phyloP scores from a whole-genome alignment of 2,113 vertebrate species.

The Seriola aureovittata region DNA sequence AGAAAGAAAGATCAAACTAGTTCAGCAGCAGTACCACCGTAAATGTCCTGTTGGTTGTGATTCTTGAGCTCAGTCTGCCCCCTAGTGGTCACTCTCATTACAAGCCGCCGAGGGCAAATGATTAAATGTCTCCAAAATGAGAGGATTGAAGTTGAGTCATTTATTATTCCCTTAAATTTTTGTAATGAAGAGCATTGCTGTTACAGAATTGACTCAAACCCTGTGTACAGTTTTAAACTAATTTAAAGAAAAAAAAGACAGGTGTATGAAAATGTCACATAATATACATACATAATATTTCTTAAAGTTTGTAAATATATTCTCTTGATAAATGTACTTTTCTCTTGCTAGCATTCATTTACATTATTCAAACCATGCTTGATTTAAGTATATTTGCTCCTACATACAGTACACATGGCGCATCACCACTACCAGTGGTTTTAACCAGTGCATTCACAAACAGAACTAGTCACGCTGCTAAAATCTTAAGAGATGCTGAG shows the following conservation, averaged over 20 bases:
- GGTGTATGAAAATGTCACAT: neutral
- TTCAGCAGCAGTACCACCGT: neutral
- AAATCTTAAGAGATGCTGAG: neutral
- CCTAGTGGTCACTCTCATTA: slow-evolving; percentile 51
- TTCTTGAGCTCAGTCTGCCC: slow-evolving; percentile 55
- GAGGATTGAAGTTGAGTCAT: neutral
- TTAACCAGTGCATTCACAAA: neutral
- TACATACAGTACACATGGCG: neutral
- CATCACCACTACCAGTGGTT: neutral
- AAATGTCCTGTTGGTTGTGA: neutral
- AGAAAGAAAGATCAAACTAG: slow-evolving; percentile 20
- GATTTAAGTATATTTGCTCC: neutral
- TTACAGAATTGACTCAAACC: neutral
- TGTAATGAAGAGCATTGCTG: neutral
- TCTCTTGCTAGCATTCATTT: neutral
- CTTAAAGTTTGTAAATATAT: neutral
- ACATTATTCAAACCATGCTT: neutral
- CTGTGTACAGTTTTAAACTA: neutral
- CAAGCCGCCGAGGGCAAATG: neutral
- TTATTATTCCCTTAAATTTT: slow-evolving; percentile 12
- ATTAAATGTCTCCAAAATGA: neutral
- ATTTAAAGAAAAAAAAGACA: neutral
- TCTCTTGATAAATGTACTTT: neutral
- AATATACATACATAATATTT: neutral
- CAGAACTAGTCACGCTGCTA: neutral